A percentile compares a stretch with the other conserved stretches of the same genome.
phyloP scores from a whole-genome alignment of 2,113 vertebrate genomes.

The Setophaga petechia region DNA sequence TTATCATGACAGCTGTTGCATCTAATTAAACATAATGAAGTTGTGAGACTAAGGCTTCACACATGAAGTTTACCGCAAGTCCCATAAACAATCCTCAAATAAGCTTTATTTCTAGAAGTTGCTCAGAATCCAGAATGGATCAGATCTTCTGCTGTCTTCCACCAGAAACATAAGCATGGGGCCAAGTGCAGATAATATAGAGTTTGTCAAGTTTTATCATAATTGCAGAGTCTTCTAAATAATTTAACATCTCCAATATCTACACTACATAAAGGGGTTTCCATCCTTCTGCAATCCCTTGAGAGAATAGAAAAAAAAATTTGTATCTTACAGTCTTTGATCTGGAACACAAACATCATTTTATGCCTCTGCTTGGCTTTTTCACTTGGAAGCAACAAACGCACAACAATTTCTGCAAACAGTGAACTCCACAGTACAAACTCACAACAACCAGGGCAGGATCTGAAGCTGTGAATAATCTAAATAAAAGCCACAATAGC shows the following conservation, averaged over 20 bases:
- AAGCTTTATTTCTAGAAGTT: not conserved
- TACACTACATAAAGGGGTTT: not conserved
- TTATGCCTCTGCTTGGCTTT: not conserved
- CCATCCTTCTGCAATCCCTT: not conserved
- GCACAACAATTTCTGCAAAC: not conserved
- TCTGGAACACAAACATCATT: not conserved
- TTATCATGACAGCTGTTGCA: slow-evolving; percentile 28
- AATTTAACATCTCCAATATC: not conserved
- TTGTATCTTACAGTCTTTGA: not conserved
- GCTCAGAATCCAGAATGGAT: not conserved
- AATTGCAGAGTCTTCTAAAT: not conserved
- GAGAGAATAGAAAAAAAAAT: not conserved
- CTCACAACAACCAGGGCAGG: not conserved
- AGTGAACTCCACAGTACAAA: not conserved
- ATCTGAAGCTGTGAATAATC: not conserved
- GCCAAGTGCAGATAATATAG: not conserved
- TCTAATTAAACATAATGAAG: slow-evolving; percentile 25
- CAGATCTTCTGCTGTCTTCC: not conserved
- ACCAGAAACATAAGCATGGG: not conserved
- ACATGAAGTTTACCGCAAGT: not conserved
- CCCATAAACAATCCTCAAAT: not conserved
- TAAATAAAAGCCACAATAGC: not conserved
- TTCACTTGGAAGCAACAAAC: not conserved
- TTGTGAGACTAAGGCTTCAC: not conserved
- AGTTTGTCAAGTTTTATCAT: not conserved